Conservation (phyloP, 2,888 invertebrate species). For the Zele albiditarsus region DNA sequence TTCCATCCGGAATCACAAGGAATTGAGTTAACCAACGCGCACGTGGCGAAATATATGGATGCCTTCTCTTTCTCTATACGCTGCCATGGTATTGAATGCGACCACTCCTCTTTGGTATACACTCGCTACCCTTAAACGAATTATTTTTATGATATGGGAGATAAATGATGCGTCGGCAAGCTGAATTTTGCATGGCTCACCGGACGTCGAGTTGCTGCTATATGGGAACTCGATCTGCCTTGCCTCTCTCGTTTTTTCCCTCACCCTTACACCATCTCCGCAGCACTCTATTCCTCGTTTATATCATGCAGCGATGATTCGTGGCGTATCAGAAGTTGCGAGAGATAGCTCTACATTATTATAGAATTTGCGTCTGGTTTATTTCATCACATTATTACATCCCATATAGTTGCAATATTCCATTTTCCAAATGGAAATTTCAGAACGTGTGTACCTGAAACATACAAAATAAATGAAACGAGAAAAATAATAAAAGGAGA, state of each 20-base stretch:
- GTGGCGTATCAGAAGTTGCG: not conserved
- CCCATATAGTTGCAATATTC: not conserved
- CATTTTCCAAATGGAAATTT: not conserved
- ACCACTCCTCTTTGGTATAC: not conserved
- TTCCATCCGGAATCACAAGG: constrained; percentile 47
- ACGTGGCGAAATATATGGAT: constrained; percentile 27
- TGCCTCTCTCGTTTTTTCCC: constrained; percentile 16
- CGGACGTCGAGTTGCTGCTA: constrained; percentile 32
- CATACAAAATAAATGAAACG: not conserved
- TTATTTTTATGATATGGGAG: constrained; percentile 45
- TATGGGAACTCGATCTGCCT: constrained; percentile 2
- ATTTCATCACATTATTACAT: not conserved
- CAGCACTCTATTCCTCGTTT: not conserved
- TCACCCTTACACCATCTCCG: not conserved
- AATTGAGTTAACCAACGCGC: constrained; percentile 52
- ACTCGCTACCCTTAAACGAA: constrained; percentile 50
- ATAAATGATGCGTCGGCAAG: constrained; percentile 34
- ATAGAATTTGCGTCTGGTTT: not conserved
- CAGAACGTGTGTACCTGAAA: not conserved
- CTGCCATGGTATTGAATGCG: not conserved
- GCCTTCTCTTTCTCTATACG: not conserved
- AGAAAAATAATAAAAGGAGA: not conserved
- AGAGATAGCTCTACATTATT: not conserved
- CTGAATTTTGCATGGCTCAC: constrained; percentile 39
- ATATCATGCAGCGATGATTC: not conserved